These are phyloP conservation scores for Notiomystis cincta DNA, from an alignment of 2,113 vertebrate species.

Conservation along the genomic window DNA sequence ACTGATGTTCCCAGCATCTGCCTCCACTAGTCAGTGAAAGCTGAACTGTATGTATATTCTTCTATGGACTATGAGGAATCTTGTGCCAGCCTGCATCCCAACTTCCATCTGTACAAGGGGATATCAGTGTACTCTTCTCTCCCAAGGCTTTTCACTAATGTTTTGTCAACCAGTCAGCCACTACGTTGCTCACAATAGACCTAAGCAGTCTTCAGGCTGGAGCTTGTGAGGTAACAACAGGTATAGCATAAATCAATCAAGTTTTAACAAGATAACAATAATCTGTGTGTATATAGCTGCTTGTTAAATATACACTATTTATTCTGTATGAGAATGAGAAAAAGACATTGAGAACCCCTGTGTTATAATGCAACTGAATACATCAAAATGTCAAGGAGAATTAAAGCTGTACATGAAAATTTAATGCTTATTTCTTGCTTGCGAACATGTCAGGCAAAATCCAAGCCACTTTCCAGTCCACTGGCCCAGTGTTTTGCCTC, in stretches of 20 bases:
- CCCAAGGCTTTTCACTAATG: background rate
- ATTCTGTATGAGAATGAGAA: background rate
- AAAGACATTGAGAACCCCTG: background rate
- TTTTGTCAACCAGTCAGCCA: background rate
- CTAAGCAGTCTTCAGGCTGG: background rate
- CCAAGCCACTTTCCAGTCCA: background rate
- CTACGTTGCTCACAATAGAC: background rate
- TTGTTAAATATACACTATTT: background rate
- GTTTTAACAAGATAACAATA: background rate
- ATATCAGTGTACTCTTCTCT: background rate
- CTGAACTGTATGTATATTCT: background rate
- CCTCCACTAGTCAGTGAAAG: background rate
- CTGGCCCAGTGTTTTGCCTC: background rate
- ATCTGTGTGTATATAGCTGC: background rate
- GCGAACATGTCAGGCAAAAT: background rate
- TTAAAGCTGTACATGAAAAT: background rate
- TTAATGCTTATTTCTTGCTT: background rate
- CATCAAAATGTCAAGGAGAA: background rate
- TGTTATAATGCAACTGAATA: background rate
- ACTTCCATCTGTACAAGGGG: background rate
- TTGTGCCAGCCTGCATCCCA: background rate
- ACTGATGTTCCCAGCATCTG: background rate
- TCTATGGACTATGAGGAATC: background rate
- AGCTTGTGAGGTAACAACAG: background rate
- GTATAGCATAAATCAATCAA: background rate